Conservation (phyloP, 2,113 vertebrate species). For the Rissa tridactyla region DNA sequence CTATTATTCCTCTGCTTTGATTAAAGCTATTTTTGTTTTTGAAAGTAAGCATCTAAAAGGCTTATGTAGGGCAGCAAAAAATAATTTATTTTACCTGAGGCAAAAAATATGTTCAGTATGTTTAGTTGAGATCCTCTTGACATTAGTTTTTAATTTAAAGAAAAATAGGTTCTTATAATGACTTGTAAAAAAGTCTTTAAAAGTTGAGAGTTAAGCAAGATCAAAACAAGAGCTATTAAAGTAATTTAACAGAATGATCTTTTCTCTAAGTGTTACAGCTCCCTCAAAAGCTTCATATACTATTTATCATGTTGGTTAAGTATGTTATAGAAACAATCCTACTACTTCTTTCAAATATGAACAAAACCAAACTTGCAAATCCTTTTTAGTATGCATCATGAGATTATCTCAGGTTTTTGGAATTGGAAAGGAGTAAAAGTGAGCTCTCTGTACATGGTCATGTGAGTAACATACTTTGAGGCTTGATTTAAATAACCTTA, state of each 20-base stretch:
- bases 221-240: background rate
- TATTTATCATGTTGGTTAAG: background rate
- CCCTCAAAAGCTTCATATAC: background rate
- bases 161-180: background rate
- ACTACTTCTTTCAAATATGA: background rate
- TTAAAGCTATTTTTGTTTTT: background rate
- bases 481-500: constrained; percentile 47
- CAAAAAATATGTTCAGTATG: background rate
- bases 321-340: background rate
- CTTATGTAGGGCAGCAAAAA: background rate
- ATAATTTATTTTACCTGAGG: background rate
- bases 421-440: background rate
- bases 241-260: background rate
- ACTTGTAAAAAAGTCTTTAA: background rate
- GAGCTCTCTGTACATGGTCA: background rate
- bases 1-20: background rate
- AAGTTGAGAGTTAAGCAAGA: background rate
- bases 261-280: background rate
- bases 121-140: background rate
- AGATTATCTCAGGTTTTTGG: background rate
- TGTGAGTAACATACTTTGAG: constrained; percentile 12
- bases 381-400: background rate
- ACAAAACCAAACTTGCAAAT: background rate
- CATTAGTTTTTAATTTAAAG: background rate
- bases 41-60: background rate